These are phyloP conservation scores for Melinaea marsaeus DNA, from an alignment of 2,888 invertebrate genomes.

Conservation along the genomic window DNA sequence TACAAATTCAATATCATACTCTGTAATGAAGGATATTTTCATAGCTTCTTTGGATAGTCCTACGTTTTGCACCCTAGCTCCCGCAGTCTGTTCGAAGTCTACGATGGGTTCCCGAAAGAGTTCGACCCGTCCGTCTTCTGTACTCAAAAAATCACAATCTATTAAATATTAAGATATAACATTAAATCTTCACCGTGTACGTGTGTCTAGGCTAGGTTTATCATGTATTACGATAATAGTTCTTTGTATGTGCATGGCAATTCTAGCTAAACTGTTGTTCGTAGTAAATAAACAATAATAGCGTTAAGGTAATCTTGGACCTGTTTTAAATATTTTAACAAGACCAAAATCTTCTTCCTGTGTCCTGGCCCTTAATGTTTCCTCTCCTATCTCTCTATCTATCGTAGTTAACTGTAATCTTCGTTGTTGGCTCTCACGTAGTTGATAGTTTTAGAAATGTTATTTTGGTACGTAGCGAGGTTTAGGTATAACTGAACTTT, in stretches of 20 bases:
- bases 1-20: slow-evolving; percentile 65
- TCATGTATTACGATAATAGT: slow-evolving; percentile 58
- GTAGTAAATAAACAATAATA: slow-evolving; percentile 75
- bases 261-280: slow-evolving; percentile 72
- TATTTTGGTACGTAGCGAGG: slow-evolving; percentile 71
- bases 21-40: slow-evolving; percentile 68
- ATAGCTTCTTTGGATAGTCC: slow-evolving; percentile 64
- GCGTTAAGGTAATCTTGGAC: slow-evolving; percentile 51
- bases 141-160: slow-evolving; percentile 49
- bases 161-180: slow-evolving; percentile 53
- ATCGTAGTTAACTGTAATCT: slow-evolving; percentile 56
- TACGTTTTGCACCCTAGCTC: slow-evolving; percentile 63
- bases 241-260: slow-evolving; percentile 71
- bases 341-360: slow-evolving; percentile 47
- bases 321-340: slow-evolving; percentile 49
- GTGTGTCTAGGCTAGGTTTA: slow-evolving; percentile 71
- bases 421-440: slow-evolving; percentile 74
- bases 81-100: slow-evolving; percentile 35
- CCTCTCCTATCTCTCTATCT: slow-evolving; percentile 32
- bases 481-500: slow-evolving; percentile 46
- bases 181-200: slow-evolving; percentile 61
- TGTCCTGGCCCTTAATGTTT: slow-evolving; percentile 22
- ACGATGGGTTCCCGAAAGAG: slow-evolving; percentile 49
- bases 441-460: slow-evolving; percentile 59
- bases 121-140: slow-evolving; percentile 52